Conservation (phyloP, 2,113 vertebrate genomes). For the Lonchura striata region DNA sequence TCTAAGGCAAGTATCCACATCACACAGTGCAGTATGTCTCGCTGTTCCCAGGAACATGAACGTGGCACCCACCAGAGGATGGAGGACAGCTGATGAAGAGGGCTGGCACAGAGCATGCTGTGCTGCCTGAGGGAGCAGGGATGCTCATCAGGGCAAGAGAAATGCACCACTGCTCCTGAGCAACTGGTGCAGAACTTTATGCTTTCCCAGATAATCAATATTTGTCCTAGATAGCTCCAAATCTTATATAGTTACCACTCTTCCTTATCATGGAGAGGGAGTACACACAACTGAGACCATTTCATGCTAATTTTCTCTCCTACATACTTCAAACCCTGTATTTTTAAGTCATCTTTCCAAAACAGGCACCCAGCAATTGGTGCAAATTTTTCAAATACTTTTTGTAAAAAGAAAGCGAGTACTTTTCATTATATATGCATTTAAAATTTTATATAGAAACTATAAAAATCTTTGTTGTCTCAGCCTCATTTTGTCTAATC, state of each 20-base stretch:
- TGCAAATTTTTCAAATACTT: neutral
- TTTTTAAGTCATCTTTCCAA: neutral
- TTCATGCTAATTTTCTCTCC: neutral
- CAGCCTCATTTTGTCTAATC: neutral
- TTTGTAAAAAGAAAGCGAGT: neutral
- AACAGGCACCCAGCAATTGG: accelerated
- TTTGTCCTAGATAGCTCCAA: neutral
- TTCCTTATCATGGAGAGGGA: neutral
- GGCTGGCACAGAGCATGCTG: accelerated
- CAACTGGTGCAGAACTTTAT: neutral
- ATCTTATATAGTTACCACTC: neutral
- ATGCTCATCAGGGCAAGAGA: neutral
- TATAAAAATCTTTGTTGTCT: neutral
- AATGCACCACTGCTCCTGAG: neutral
- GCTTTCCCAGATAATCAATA: neutral
- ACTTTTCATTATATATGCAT: neutral
- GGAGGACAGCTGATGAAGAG: neutral
- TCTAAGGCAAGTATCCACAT: neutral
- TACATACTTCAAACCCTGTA: neutral
- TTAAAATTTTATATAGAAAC: neutral
- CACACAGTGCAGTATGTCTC: neutral
- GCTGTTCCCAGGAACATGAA: neutral
- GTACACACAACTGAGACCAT: neutral
- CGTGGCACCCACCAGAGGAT: neutral
- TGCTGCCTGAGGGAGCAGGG: neutral